A percentile compares a stretch with the other conserved stretches of the same genome.
These are phyloP conservation scores for Puntigrus tetrazona DNA, from an alignment of 2,113 vertebrate genomes.

Conservation along the genomic window DNA sequence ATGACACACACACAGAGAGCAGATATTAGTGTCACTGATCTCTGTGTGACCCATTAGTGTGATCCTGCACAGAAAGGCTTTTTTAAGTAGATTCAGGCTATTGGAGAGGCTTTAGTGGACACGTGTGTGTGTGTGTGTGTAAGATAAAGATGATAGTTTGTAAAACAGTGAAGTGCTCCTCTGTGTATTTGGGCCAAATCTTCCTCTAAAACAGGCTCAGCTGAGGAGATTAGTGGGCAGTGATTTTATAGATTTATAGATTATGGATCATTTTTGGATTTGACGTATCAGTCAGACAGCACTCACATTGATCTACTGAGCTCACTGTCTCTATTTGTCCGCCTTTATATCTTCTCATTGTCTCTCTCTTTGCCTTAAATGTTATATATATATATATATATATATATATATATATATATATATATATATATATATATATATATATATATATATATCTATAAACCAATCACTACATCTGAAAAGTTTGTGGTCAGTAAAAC, in stretches of 20 bases:
- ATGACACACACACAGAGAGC: slow-evolving; percentile 23
- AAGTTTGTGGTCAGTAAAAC: background rate
- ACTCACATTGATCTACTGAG: background rate
- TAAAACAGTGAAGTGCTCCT: slow-evolving; percentile 66
- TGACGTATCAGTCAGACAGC: slow-evolving; percentile 58
- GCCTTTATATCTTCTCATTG: slow-evolving; percentile 4
- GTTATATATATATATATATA: background rate
- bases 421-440: background rate
- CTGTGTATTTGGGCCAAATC: slow-evolving; percentile 66
- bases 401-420: background rate
- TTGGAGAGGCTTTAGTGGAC: slow-evolving; percentile 61
- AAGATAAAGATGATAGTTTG: slow-evolving; percentile 60
- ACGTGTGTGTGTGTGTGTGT: slow-evolving; percentile 15
- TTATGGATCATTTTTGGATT: slow-evolving; percentile 72
- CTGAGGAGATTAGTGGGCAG: slow-evolving; percentile 67
- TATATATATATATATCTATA: background rate
- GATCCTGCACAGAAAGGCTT: slow-evolving; percentile 62
- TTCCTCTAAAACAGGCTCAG: slow-evolving; percentile 68
- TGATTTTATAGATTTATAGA: slow-evolving; percentile 72
- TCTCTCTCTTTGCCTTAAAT: background rate
- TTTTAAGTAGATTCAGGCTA: slow-evolving; percentile 63
- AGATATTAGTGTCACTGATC: slow-evolving; percentile 55
- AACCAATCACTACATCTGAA: background rate
- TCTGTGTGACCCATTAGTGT: slow-evolving; percentile 50
- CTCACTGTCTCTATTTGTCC: background rate